Percentiles rank a stretch among this genome's conserved stretches.
phyloP scores from a whole-genome alignment of 2,113 vertebrate genomes.

The Nanorana parkeri region DNA sequence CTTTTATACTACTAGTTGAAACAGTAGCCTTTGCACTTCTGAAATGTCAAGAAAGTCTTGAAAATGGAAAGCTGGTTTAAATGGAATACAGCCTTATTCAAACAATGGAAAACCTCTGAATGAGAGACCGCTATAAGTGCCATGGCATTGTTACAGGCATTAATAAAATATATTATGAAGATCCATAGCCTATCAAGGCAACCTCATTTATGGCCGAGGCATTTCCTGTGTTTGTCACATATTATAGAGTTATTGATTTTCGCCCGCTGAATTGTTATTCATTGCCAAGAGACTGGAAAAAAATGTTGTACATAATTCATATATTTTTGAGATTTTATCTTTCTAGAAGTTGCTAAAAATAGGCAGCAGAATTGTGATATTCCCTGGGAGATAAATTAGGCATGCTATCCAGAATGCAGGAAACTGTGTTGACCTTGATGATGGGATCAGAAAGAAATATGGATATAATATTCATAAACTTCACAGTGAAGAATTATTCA shows the following conservation, averaged over 20 bases:
- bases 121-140: no score
- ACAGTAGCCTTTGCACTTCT: no score
- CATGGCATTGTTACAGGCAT: no score
- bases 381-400: conserved; percentile 56
- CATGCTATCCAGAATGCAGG: conserved; percentile 34
- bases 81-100: no score
- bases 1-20: no score
- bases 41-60: no score
- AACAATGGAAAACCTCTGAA: no score
- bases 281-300: not conserved
- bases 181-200: not conserved
- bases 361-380: conserved; percentile 43
- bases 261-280: conserved; percentile 13
- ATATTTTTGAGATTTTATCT: conserved; percentile 41
- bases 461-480: conserved; percentile 54
- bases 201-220: not conserved
- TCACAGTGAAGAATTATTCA: conserved; percentile 50
- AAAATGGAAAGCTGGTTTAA: no score
- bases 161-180: not conserved
- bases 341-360: conserved; percentile 53
- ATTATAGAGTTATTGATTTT: conserved; percentile 23
- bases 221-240: conserved; percentile 22
- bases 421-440: conserved; percentile 51
- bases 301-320: conserved; percentile 47
- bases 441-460: conserved; percentile 55